Conservation (phyloP, 2,113 vertebrate species). For the Chloroceryle aenea region DNA sequence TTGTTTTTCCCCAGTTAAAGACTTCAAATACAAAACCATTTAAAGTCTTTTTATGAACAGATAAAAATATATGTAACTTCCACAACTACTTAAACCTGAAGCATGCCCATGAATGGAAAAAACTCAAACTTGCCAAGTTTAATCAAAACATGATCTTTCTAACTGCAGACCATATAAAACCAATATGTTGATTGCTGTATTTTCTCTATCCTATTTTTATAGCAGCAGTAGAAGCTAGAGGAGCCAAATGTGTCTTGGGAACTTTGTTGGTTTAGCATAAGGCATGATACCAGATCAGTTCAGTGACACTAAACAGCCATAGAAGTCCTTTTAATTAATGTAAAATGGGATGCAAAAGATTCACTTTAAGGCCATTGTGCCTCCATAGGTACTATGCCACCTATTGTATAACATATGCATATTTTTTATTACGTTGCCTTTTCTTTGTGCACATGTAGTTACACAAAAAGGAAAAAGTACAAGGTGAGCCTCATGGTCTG, state of each 20-base stretch:
- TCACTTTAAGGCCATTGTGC: background rate
- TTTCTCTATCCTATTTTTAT: background rate
- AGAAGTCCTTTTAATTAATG: background rate
- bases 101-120: background rate
- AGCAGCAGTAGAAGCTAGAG: background rate
- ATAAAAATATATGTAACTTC: background rate
- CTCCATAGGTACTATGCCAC: background rate
- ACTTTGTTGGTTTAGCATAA: background rate
- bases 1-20: background rate
- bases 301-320: background rate
- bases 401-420: rapidly evolving
- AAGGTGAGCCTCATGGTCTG: background rate
- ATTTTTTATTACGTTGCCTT: background rate
- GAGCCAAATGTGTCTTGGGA: background rate
- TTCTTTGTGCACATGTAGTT: background rate
- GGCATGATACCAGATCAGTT: background rate
- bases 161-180: background rate
- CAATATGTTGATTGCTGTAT: background rate
- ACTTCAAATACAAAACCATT: background rate
- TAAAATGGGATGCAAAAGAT: background rate
- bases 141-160: background rate
- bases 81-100: background rate
- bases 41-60: background rate
- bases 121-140: background rate
- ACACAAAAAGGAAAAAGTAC: background rate